Conservation (phyloP, 2,888 invertebrate genomes). For the Meghimatium bilineatum region DNA sequence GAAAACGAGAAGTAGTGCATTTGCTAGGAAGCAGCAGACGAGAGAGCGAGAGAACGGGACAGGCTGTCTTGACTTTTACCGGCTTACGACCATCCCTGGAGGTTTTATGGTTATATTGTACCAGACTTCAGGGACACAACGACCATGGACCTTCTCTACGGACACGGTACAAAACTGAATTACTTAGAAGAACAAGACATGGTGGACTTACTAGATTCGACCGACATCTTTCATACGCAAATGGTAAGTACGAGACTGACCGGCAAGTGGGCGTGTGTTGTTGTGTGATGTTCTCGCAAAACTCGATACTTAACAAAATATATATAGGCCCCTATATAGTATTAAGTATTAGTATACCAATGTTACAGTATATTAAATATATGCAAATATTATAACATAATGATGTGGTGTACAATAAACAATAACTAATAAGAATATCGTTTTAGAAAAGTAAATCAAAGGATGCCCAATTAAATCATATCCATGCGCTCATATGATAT, state of each 20-base stretch:
- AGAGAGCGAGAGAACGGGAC: slow-evolving; percentile 18
- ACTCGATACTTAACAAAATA: no score
- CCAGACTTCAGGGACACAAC: slow-evolving; percentile 66
- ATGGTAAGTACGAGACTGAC: slow-evolving; percentile 48
- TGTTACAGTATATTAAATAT: no score
- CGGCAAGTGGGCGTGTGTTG: background rate
- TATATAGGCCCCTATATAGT: no score
- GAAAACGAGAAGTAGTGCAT: background rate
- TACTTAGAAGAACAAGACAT: slow-evolving; percentile 68
- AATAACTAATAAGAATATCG: no score
- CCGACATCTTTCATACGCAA: slow-evolving; percentile 64
- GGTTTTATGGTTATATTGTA: slow-evolving; percentile 54
- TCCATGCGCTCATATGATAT: no score
- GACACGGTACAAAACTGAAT: slow-evolving; percentile 69
- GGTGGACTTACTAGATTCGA: slow-evolving; percentile 68
- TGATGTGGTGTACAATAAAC: no score
- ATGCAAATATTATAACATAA: no score
- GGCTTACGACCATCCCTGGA: slow-evolving; percentile 66
- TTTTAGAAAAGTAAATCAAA: no score
- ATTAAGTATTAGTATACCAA: no score
- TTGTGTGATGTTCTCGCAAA: background rate
- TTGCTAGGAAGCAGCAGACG: background rate
- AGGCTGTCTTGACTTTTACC: background rate
- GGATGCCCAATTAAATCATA: no score
- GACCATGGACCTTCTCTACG: slow-evolving; percentile 74